Base-by-base conservation (phyloP, 1,140 invertebrate species). In the Papilio glaucus region DNA sequence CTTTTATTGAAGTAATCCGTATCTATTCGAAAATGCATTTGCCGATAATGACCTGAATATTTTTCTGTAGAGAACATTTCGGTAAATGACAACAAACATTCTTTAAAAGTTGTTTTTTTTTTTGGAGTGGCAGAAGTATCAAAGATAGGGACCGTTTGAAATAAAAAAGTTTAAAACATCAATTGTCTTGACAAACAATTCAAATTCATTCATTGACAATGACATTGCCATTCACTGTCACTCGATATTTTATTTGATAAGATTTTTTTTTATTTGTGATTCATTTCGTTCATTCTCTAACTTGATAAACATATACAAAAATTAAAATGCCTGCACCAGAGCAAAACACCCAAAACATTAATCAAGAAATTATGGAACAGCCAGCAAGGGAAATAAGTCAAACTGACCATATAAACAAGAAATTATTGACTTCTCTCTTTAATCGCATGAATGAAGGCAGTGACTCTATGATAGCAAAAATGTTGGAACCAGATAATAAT, bases 381-480 rank as follows among this genome's bases (percentile, higher is more conserved):
- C 82, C 80, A 45, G 83, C 85, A 21, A 71, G 93, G 26, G 95
- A 95, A 92, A 87, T 94, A 74, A 95, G 94, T 13, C 94, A 94
- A 85, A 96, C 95, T 0, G 95, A 96, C 84, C 94, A 93, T 68
- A 77, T 96, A 38, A 96, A 96, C 78, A 95, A 95, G 81, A 93
- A 93, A 71, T 85, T 96, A 41, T 87, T 96, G 24, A 92, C 94
- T 57, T 95, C 94, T 1, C 91, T 95, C 75, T 90, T 96, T 4
- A 87, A 95, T 70, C 87, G 93, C 65, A 93, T 96, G 84, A 95
- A 95, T 60, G 93, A 94, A 77, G 84, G 82, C n/a, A 85, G 80
- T 45, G 81, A 89, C 42, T 80, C 82, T 8, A 33, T 37, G 24
- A 61, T 88, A 49, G 78, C 83, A n/a, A 85, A 88, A 85, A 91